Conservation (phyloP, 2,113 vertebrate genomes). For the Rhynchomys soricoides region DNA sequence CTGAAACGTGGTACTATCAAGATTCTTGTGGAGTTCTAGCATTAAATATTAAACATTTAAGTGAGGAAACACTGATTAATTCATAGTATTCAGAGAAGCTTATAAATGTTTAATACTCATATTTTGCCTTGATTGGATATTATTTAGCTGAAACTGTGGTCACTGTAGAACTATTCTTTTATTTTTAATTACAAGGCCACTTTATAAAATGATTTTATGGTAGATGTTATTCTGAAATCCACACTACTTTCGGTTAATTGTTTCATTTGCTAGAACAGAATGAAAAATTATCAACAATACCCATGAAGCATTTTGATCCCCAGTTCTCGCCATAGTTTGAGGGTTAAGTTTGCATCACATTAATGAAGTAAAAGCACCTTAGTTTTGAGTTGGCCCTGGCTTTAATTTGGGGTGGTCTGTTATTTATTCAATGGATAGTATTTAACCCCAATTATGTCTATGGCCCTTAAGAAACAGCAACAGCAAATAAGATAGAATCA, state of each 20-base stretch:
- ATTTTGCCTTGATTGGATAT: slow-evolving; percentile 85
- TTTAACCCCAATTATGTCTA: background rate
- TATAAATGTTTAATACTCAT: slow-evolving; percentile 88
- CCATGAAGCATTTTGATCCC: slow-evolving; percentile 58
- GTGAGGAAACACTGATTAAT: slow-evolving; percentile 88
- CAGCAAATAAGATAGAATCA: background rate
- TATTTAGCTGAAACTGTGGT: slow-evolving; percentile 81
- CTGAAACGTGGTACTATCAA: slow-evolving; percentile 84
- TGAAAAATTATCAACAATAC: slow-evolving; percentile 69
- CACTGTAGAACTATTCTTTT: slow-evolving; percentile 68
- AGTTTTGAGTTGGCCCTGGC: background rate
- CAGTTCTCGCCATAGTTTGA: slow-evolving; percentile 35
- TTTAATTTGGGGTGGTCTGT: slow-evolving; percentile 30
- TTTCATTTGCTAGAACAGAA: slow-evolving; percentile 75
- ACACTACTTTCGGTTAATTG: slow-evolving; percentile 67
- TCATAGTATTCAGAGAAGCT: slow-evolving; percentile 86
- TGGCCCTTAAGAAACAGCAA: background rate
- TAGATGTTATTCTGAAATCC: slow-evolving; percentile 79
- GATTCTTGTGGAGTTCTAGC: slow-evolving; percentile 79
- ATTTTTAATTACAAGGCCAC: slow-evolving; percentile 76
- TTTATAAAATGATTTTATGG: slow-evolving; percentile 79
- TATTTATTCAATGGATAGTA: slow-evolving; percentile 42
- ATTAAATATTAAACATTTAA: slow-evolving; percentile 92
- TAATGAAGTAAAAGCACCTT: slow-evolving; percentile 33
- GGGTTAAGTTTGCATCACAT: slow-evolving; percentile 50